Evolutionary conservation across 2,888 invertebrate species (phyloP).

Genomic region (Zygaena filipendulae): DNA sequence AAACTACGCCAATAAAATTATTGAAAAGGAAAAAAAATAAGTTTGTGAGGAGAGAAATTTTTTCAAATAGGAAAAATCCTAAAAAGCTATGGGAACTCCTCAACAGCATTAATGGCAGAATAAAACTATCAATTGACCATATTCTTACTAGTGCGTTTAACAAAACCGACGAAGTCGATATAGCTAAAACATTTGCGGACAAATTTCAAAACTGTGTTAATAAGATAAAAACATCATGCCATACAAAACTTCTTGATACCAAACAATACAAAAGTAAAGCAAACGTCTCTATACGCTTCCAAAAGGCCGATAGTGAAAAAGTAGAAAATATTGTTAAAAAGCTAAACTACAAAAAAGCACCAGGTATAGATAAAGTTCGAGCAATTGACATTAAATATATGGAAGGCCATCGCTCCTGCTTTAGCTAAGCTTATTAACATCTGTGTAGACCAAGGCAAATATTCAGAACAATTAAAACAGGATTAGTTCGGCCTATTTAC

Average conservation of each 20-base stretch:
- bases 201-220: not conserved
- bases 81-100: constrained; percentile 1
- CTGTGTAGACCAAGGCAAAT: constrained; percentile 3
- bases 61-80: constrained; percentile 1
- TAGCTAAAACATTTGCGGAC: no score
- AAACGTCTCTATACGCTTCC: no score
- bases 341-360: constrained; percentile 11
- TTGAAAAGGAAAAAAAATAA: constrained; percentile 1
- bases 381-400: constrained; percentile 8
- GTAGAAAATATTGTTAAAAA: constrained; percentile 1
- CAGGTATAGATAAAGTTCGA: constrained; percentile 13
- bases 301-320: not conserved
- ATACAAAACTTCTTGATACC: no score
- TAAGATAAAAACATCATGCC: no score
- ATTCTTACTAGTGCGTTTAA: no score
- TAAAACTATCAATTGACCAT: no score
- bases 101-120: constrained; percentile 1
- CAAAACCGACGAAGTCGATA: no score
- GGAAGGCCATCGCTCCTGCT: no score
- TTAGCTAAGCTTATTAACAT: constrained; percentile 12
- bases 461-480: constrained; percentile 12
- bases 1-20: constrained; percentile 3
- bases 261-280: no score
- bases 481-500: constrained; percentile 15
- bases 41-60: no score